Conservation (phyloP, 2,797 vertebrate species). For the Alexandromys oeconomus region DNA sequence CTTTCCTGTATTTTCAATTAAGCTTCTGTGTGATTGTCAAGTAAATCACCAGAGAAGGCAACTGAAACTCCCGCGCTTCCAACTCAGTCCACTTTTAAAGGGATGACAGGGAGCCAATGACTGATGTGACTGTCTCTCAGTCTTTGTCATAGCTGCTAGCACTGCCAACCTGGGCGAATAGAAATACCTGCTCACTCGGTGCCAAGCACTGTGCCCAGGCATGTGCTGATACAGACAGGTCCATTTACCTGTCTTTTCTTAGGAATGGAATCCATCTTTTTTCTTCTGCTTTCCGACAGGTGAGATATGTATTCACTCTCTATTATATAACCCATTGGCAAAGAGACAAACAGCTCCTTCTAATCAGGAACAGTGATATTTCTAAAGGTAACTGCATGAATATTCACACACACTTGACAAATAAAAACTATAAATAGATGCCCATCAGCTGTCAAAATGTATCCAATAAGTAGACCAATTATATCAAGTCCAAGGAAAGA, state of each 20-base stretch:
- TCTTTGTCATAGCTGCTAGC: slow-evolving; percentile 28
- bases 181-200: not conserved
- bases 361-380: not conserved
- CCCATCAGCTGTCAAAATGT: not conserved
- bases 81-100: slow-evolving; percentile 12
- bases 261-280: slow-evolving; percentile 19
- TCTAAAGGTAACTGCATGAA: slow-evolving; percentile 39
- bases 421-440: slow-evolving; percentile 41
- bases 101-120: not conserved
- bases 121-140: not conserved
- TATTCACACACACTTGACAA: slow-evolving; percentile 10
- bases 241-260: not conserved
- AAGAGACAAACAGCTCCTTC: not conserved
- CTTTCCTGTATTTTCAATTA: slow-evolving; percentile 62
- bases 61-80: slow-evolving; percentile 32
- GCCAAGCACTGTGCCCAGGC: not conserved
- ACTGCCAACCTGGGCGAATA: not conserved
- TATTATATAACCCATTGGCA: slow-evolving; percentile 5
- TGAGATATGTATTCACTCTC: not conserved
- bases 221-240: too few species aligned
- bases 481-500: slow-evolving; percentile 35
- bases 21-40: slow-evolving; percentile 16
- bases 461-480: slow-evolving; percentile 23
- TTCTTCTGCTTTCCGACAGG: slow-evolving; percentile 38
- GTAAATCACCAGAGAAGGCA: slow-evolving; percentile 70